These are phyloP conservation scores for Sardina pilchardus DNA, from an alignment of 2,113 vertebrate genomes.

Conservation along the genomic window DNA sequence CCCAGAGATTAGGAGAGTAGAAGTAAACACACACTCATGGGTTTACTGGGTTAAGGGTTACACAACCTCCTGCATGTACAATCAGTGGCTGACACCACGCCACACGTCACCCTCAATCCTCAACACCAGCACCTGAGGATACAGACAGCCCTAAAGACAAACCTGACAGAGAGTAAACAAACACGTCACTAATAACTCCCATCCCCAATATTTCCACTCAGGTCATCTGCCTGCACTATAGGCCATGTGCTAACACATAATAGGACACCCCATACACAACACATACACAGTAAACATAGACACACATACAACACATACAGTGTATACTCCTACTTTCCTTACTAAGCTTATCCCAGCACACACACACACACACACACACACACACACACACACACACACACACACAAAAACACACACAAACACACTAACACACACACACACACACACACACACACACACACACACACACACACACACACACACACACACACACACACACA, in stretches of 20 bases:
- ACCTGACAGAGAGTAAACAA: background rate
- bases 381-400: background rate
- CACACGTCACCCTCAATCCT: background rate
- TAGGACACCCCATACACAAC: background rate
- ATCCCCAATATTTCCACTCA: background rate
- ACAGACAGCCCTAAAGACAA: background rate
- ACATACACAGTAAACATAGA: background rate
- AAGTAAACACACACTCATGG: background rate
- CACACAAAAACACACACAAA: background rate
- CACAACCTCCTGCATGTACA: background rate
- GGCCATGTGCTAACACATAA: background rate
- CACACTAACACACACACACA: too few species aligned
- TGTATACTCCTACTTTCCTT: background rate
- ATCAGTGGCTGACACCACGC: background rate
- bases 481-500: slow-evolving; percentile 19
- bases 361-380: background rate
- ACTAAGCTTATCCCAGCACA: background rate
- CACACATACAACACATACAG: background rate
- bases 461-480: slow-evolving; percentile 19
- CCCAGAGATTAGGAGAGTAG: background rate
- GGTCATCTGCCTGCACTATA: background rate
- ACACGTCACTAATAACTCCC: background rate
- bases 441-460: slow-evolving; percentile 22
- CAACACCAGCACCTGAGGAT: background rate
- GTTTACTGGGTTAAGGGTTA: background rate